A percentile compares a stretch with the other conserved stretches of the same genome.
These are phyloP conservation scores for Exephanes ischioxanthus DNA, from an alignment of 2,888 invertebrate genomes.

Conservation along the genomic window DNA sequence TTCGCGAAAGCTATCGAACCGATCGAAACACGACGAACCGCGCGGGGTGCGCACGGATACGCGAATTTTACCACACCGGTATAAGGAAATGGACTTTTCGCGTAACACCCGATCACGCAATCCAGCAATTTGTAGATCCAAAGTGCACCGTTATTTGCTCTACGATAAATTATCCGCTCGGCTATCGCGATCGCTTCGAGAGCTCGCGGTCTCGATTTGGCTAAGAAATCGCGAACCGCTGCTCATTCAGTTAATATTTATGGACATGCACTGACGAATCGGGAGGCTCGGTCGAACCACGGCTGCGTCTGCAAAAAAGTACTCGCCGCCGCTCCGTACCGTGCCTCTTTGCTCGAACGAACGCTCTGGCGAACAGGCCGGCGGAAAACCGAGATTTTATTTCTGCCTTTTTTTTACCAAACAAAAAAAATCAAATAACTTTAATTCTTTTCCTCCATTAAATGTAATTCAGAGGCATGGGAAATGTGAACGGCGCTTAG, in stretches of 20 bases:
- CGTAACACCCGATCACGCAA: not conserved
- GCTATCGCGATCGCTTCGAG: not conserved
- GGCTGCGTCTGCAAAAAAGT: not conserved
- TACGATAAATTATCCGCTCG: not conserved
- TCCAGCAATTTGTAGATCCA: not conserved
- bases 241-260: not conserved
- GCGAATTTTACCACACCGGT: not conserved
- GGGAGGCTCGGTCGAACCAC: not conserved
- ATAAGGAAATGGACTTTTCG: constrained; percentile 12
- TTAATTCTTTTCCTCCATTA: too few species aligned
- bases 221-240: not conserved
- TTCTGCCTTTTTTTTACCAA: too few species aligned
- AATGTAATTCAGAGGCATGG: too few species aligned
- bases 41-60: not conserved
- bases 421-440: too few species aligned
- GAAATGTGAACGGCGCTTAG: too few species aligned
- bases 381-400: too few species aligned
- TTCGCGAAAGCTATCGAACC: constrained; percentile 48
- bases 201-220: not conserved
- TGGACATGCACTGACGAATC: not conserved
- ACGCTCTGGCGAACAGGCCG: not conserved
- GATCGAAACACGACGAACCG: constrained; percentile 15
- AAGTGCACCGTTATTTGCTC: not conserved
- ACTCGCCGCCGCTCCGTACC: not conserved
- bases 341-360: not conserved